Conservation (phyloP, 2,797 vertebrate genomes). For the Crenuchus spilurus region DNA sequence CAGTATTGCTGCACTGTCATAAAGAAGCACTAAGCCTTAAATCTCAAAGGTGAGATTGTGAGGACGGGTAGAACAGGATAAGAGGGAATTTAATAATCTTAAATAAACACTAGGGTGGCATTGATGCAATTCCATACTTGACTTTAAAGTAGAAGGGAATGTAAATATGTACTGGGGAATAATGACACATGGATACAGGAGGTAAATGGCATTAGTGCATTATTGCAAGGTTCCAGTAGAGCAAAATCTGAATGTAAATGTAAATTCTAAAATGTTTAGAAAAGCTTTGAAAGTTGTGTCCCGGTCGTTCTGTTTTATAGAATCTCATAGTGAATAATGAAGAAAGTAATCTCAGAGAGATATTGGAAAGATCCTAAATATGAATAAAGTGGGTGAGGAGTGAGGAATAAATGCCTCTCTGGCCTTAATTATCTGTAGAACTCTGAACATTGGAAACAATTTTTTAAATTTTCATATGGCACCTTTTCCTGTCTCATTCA, state of each 20-base stretch:
- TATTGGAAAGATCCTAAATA: neutral
- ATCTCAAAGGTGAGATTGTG: slow-evolving; percentile 40
- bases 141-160: neutral
- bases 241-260: neutral
- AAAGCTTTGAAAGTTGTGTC: neutral
- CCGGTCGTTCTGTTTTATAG: neutral
- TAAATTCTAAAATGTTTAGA: neutral
- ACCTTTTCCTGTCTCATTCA: neutral
- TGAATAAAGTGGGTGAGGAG: neutral
- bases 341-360: neutral
- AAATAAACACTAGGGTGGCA: neutral
- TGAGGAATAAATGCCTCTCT: neutral
- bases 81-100: neutral
- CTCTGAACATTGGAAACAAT: neutral
- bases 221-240: neutral
- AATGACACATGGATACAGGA: neutral
- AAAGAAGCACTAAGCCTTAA: neutral
- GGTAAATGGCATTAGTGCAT: neutral
- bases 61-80: neutral
- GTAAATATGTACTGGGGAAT: neutral
- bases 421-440: neutral
- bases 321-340: neutral
- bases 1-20: neutral
- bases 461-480: neutral
- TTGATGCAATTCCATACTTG: neutral